These are phyloP conservation scores for Oreochromis mossambicus DNA, from an alignment of 2,797 vertebrate species.

Conservation along the genomic window DNA sequence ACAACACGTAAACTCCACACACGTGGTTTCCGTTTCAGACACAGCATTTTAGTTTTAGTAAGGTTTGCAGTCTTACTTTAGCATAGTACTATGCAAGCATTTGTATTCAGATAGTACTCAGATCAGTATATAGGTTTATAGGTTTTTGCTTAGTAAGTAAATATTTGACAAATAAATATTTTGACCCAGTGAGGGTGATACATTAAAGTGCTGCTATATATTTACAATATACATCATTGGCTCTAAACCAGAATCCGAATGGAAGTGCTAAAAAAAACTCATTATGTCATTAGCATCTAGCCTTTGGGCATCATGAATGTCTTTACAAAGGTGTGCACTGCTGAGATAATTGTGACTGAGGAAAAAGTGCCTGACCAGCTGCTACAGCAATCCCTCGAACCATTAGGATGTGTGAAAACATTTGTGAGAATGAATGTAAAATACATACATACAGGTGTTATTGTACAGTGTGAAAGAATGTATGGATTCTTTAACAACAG, in stretches of 20 bases:
- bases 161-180: not conserved
- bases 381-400: not conserved
- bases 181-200: not conserved
- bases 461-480: not conserved
- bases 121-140: not conserved
- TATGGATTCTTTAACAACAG: not conserved
- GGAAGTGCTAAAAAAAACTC: not conserved
- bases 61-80: not conserved
- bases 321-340: not conserved
- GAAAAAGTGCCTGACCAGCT: rapidly evolving
- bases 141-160: not conserved
- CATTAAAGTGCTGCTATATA: not conserved
- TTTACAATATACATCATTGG: not conserved
- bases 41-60: not conserved
- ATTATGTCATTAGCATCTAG: not conserved
- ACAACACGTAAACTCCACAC: not conserved
- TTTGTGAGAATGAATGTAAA: not conserved
- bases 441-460: not conserved
- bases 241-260: not conserved
- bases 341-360: not conserved
- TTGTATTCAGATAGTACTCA: not conserved
- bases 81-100: not conserved
- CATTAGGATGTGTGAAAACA: not conserved
- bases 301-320: not conserved
- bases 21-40: not conserved